Base-by-base conservation (phyloP, 2,113 vertebrate species). In the Eudyptes chrysolophus region DNA sequence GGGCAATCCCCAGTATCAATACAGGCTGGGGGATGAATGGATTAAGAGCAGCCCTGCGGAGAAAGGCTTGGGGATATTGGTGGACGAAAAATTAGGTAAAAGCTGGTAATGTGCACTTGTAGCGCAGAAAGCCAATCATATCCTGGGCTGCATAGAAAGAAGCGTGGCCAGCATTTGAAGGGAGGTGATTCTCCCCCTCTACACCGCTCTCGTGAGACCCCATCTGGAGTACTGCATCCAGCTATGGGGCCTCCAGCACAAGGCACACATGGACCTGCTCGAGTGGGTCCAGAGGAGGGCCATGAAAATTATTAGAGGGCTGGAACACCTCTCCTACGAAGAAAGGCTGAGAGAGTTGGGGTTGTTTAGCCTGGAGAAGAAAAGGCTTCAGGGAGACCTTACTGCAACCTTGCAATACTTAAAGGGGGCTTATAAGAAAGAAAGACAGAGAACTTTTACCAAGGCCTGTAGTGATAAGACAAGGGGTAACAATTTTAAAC, bases 191-290 rank as follows among this genome's bases (percentile, higher is more conserved):
- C 65, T 78, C 3, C 17, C 16, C 17, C 5, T 66, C 61, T 86
- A 2, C 27, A 52, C 18, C 2, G 2, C 36, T 11, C 42, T 40
- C 0, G 2, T 66, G 15, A 66, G n/a, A 65, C 11, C 11, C 18
- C 27, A 49, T 18, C 10, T 29, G 34, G 17, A 65, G 21, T 34
- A 17, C 20, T 55, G n/a, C 3, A 2, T 86, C 16, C 29, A 57
- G 22, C 38, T 84, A 1, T 46, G 32, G 55, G 14, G 6, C 11
- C n/a, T 11, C 14, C 55, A 71, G 11, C 29, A 32, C 19, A 52
- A 40, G 36, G 54, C 16, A 25, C 40, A 44, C 2, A 1, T 44
- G 30, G 46, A 62, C 9, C 57, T 60, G 29, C 10, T 34, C 1
- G 3, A 55, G 14, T 7, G 3, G 7, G 27, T 54, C 55, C 57